Percentiles rank a stretch among this genome's conserved stretches.
Evolutionary conservation across 2,888 invertebrate genomes (phyloP).

Genomic region (Acleris cristana): DNA sequence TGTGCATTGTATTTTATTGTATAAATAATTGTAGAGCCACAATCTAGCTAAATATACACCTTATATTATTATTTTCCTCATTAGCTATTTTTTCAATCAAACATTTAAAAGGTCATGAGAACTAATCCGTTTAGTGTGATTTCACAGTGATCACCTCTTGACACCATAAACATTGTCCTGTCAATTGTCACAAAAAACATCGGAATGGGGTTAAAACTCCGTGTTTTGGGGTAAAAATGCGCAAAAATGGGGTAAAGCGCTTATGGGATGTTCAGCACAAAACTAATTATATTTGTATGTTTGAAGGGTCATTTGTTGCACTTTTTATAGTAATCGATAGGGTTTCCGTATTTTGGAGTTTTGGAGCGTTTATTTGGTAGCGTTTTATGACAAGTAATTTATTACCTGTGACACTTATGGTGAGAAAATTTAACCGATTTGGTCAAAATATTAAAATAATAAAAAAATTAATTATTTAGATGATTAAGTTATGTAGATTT

Average conservation of each 20-base stretch:
- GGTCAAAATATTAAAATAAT: not conserved
- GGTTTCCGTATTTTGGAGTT: conserved; percentile 60
- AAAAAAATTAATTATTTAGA: too few relatives aligned
- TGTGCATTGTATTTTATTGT: too few relatives aligned
- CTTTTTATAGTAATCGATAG: conserved; percentile 60
- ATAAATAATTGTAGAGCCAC: too few relatives aligned
- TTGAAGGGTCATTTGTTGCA: conserved; percentile 59
- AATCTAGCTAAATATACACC: too few relatives aligned
- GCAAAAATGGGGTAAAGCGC: conserved; percentile 45
- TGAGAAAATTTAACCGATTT: conserved; percentile 58
- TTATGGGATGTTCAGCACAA: conserved; percentile 65
- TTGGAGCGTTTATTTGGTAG: conserved; percentile 50
- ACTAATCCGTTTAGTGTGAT: conserved; percentile 58
- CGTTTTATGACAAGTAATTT: conserved; percentile 53
- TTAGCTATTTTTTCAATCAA: not conserved
- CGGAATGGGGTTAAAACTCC: conserved; percentile 72
- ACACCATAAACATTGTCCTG: conserved; percentile 68
- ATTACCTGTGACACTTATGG: conserved; percentile 50
- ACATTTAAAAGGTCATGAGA: conserved; percentile 58
- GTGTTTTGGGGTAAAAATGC: conserved; percentile 76
- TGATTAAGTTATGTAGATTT: too few relatives aligned
- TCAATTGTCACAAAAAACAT: conserved; percentile 70
- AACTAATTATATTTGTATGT: conserved; percentile 82
- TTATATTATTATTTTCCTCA: too few relatives aligned
- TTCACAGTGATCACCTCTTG: conserved; percentile 72